phyloP scores from a whole-genome alignment of 2,888 invertebrate genomes.

The Zelleria hepariella region DNA sequence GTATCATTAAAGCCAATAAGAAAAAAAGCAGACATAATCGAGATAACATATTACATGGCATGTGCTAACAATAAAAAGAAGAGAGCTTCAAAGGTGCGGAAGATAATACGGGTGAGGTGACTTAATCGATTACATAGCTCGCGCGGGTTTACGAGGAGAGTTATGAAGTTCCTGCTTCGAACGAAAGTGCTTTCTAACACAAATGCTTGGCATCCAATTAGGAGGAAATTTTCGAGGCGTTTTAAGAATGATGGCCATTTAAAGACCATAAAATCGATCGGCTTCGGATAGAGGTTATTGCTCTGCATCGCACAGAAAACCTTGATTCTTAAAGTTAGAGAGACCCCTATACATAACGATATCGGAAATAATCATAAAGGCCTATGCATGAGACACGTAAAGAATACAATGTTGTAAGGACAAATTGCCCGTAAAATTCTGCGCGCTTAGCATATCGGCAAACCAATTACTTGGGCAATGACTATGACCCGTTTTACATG shows the following conservation, averaged over 20 bases:
- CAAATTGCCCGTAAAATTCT: neutral
- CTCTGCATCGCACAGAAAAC: neutral
- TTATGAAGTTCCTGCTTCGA: neutral
- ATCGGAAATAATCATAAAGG: neutral
- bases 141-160: neutral
- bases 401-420: neutral
- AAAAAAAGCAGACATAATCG: slow-evolving; percentile 18
- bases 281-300: neutral
- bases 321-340: neutral
- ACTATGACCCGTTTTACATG: neutral
- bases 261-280: neutral
- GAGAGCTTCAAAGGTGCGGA: neutral
- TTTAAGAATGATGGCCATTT: no score
- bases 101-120: neutral
- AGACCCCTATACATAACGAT: no score
- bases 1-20: slow-evolving; percentile 19
- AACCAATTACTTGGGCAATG: neutral
- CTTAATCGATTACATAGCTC: neutral
- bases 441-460: neutral
- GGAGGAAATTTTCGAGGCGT: no score
- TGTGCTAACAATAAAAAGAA: slow-evolving; percentile 19
- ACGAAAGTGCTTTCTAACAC: neutral
- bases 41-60: slow-evolving; percentile 24
- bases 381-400: neutral
- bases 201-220: no score